These are phyloP conservation scores for Meloidogyne floridensis DNA, from an alignment of 1,140 invertebrate species.

Conservation along the genomic window DNA sequence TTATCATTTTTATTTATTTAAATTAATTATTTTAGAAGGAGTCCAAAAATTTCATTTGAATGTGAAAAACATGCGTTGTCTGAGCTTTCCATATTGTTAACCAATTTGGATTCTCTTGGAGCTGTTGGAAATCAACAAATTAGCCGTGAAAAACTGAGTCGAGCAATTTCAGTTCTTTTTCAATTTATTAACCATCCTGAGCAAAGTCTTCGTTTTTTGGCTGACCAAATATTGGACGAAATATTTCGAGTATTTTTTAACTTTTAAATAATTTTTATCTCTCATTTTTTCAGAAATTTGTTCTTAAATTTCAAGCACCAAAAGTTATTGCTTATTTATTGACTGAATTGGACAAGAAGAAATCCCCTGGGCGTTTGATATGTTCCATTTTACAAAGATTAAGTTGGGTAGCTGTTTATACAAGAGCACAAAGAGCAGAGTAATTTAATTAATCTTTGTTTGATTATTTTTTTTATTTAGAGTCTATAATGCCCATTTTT, in stretches of 20 bases:
- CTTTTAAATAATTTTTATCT: background rate
- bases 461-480: slow-evolving; percentile 25
- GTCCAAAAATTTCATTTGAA: background rate
- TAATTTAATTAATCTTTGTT: slow-evolving; percentile 13
- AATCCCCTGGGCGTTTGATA: slow-evolving; percentile 20
- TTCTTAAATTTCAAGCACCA: slow-evolving; percentile 39
- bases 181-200: slow-evolving; percentile 30
- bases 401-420: slow-evolving; percentile 15
- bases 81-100: background rate
- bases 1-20: background rate
- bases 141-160: background rate
- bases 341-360: slow-evolving; percentile 33
- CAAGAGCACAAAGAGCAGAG: slow-evolving; percentile 33
- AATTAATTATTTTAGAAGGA: background rate
- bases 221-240: slow-evolving; percentile 39
- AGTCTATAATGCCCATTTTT: slow-evolving; percentile 30
- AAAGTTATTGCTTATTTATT: slow-evolving; percentile 34
- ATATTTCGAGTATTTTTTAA: slow-evolving; percentile 31
- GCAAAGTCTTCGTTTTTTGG: slow-evolving; percentile 39
- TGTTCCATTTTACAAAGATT: slow-evolving; percentile 39
- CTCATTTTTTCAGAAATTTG: slow-evolving; percentile 38
- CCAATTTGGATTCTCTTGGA: background rate
- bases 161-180: slow-evolving; percentile 8
- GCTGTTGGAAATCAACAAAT: background rate
- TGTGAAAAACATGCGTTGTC: background rate